Percentiles rank a stretch among this genome's conserved stretches.
These are phyloP conservation scores for Neolamprologus caudopunctatus DNA, from an alignment of 2,113 vertebrate species.

Conservation along the genomic window DNA sequence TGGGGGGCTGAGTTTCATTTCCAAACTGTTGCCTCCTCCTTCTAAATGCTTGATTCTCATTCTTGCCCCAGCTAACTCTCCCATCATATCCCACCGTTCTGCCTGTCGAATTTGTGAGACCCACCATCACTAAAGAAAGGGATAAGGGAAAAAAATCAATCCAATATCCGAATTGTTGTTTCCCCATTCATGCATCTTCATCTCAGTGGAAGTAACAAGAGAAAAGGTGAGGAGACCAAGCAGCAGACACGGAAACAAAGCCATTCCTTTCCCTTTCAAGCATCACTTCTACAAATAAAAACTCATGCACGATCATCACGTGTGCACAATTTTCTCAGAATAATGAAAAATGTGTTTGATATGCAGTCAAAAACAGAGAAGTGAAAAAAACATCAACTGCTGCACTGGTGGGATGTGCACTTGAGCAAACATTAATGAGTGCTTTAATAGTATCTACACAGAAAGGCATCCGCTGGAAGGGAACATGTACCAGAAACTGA, in stretches of 20 bases:
- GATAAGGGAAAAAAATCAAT: conserved; percentile 12
- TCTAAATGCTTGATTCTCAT: not conserved
- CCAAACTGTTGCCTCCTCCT: conserved; percentile 21
- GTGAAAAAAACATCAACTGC: not conserved
- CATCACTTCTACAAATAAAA: not conserved
- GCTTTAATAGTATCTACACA: not conserved
- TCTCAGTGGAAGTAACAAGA: not conserved
- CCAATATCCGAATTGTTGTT: not conserved
- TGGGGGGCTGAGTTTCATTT: conserved; percentile 54
- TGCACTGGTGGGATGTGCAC: not conserved
- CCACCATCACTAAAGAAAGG: not conserved
- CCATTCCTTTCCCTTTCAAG: not conserved
- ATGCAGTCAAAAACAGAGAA: not conserved
- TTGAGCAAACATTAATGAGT: conserved; percentile 11
- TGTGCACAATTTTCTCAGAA: not conserved
- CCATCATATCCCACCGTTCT: not conserved
- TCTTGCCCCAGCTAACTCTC: not conserved
- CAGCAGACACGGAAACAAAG: not conserved
- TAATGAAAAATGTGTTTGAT: not conserved
- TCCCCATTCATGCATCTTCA: not conserved
- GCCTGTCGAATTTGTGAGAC: not conserved
- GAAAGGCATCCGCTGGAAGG: not conserved
- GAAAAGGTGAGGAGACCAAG: not conserved
- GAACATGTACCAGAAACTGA: not conserved
- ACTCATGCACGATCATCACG: not conserved